phyloP scores from a whole-genome alignment of 2,888 invertebrate species.

The Philhelius pedissequus region DNA sequence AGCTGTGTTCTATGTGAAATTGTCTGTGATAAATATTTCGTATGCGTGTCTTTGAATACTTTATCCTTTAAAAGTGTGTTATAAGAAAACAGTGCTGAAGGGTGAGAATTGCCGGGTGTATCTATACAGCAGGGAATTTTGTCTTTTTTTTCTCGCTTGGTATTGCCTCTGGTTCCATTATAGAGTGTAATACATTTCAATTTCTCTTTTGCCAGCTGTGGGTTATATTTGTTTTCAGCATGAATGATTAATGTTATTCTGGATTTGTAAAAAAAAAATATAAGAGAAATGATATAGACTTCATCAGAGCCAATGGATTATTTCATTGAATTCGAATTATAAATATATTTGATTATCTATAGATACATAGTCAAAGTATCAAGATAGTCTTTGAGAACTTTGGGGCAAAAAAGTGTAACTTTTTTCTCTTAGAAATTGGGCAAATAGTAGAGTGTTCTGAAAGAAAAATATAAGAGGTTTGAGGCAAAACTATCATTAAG shows the following conservation, averaged over 20 bases:
- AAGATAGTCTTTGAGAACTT: background rate
- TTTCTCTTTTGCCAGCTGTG: conserved; percentile 9
- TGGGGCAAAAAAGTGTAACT: too few species aligned
- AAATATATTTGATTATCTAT: background rate
- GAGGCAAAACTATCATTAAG: too few species aligned
- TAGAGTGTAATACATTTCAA: conserved; percentile 25
- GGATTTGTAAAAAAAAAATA: background rate
- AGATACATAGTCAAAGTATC: too few species aligned
- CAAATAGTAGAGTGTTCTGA: too few species aligned
- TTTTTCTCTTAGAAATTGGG: too few species aligned
- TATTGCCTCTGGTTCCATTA: background rate
- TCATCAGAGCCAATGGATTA: background rate
- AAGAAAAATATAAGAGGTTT: too few species aligned
- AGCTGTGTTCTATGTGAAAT: conserved; percentile 30
- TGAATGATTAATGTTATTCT: conserved; percentile 38
- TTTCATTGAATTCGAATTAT: background rate
- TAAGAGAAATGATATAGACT: background rate
- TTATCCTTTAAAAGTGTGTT: conserved; percentile 1
- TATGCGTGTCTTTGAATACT: conserved; percentile 43
- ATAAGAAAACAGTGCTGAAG: background rate
- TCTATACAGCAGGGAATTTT: background rate
- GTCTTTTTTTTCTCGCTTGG: background rate
- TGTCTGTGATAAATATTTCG: conserved; percentile 35
- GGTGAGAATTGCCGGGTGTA: background rate
- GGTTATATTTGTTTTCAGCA: conserved; percentile 23